Evolutionary conservation across 2,797 vertebrate species (phyloP).

Genomic region (Pampus argenteus): DNA sequence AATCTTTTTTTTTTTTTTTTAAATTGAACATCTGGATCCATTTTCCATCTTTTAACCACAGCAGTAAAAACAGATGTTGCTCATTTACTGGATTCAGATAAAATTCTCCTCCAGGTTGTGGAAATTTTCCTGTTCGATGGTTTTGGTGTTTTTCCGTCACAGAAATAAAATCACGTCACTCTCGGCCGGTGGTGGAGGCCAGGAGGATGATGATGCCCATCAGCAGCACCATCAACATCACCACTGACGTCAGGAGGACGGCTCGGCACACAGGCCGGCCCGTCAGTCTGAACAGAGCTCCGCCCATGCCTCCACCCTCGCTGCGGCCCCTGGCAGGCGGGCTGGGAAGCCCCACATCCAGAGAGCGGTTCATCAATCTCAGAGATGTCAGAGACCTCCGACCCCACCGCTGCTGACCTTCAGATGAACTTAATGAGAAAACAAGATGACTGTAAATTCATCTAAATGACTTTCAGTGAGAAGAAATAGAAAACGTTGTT

Average conservation of each 20-base stretch:
- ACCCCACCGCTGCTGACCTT: constrained; percentile 14
- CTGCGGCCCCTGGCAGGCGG: fast-evolving
- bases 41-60: neutral
- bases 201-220: constrained; percentile 68
- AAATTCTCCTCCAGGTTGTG: neutral
- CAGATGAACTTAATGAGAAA: constrained; percentile 39
- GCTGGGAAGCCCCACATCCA: constrained; percentile 83
- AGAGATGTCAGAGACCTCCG: constrained; percentile 26
- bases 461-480: no score
- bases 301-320: fast-evolving
- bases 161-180: constrained; percentile 4
- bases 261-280: constrained; percentile 61
- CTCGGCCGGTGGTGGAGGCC: neutral
- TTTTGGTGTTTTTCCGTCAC: neutral
- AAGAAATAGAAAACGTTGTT: neutral
- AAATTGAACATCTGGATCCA: constrained; percentile 35
- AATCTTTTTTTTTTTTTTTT: neutral
- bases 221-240: constrained; percentile 71
- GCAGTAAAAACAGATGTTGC: constrained; percentile 11
- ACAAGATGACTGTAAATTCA: neutral
- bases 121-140: neutral
- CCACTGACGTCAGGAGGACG: constrained; percentile 61
- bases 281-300: constrained; percentile 50
- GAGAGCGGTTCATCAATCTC: constrained; percentile 62
- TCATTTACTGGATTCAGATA: neutral